phyloP scores from a whole-genome alignment of 2,113 vertebrate species.

The Hyaena hyaena region DNA sequence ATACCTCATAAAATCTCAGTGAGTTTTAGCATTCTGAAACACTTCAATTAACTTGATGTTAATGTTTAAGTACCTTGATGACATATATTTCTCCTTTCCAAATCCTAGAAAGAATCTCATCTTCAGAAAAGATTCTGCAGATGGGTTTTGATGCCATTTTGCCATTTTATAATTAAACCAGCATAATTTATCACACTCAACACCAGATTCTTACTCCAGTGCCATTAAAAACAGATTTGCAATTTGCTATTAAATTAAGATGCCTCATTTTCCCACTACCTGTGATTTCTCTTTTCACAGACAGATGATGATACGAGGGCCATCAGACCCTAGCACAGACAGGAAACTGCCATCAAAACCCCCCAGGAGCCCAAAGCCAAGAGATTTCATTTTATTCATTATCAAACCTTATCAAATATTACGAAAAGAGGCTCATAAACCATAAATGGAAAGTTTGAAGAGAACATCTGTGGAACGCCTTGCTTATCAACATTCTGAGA shows the following conservation, averaged over 20 bases:
- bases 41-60: not conserved
- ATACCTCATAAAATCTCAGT: not conserved
- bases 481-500: constrained; percentile 49
- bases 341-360: constrained; percentile 34
- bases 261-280: constrained; percentile 46
- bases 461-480: constrained; percentile 27
- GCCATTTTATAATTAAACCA: constrained; percentile 52
- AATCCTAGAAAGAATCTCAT: constrained; percentile 47
- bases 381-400: constrained; percentile 62
- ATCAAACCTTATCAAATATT: constrained; percentile 62
- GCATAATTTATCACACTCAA: constrained; percentile 12
- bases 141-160: constrained; percentile 33
- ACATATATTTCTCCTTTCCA: constrained; percentile 19
- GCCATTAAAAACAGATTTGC: constrained; percentile 65
- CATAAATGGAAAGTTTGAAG: constrained; percentile 43
- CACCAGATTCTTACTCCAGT: constrained; percentile 46
- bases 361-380: constrained; percentile 34
- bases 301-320: not conserved
- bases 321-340: not conserved
- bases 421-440: constrained; percentile 54
- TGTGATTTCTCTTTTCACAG: constrained; percentile 45
- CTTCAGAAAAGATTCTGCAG: constrained; percentile 17
- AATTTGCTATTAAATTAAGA: constrained; percentile 68
- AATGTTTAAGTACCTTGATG: not conserved
- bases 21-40: not conserved